Evolutionary conservation across 2,113 vertebrate genomes (phyloP), one percentile per base, ranked within the genome.

Genomic region (Tenebrosternarchus preto): DNA sequence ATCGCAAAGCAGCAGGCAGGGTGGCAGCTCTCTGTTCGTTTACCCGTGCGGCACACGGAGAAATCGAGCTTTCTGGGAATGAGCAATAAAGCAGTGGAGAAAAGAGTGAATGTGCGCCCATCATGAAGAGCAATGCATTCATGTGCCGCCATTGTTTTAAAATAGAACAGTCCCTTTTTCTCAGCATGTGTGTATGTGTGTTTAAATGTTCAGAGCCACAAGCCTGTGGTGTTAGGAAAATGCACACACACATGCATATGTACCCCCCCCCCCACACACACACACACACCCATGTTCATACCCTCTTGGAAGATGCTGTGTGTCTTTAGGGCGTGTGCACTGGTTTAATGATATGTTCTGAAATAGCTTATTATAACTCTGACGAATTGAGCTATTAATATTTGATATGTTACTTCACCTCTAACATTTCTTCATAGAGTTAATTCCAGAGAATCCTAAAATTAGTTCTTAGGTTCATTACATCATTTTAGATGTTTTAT

Each of bases 321-420:
- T 50, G 43, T 50, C 43, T 43, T 43, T 50, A 50, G 56, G 24
- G 20, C 12, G 50, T 29, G 59, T 76, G 59, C 9, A 76, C 17
- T 20, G 39, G 17, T 22, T 76, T 66, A 43, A 64, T 53, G 29
- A 64, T 63, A 17, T 11, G 50, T 57, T 61, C 29, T 16, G 63
- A 63, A 75, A 75, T 46, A 46, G 61, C 36, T 29, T 39, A 33
- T 63, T 53, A 66, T 16, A 43, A 76, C 63, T 33, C n/a, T 33
- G 20, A 66, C 53, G 24, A 50, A 50, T 50, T 76, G 27, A 11
- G 31, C n/a, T 66, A 66, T 67, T 77, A 16, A 67, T 67, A 29
- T 67, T 55, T n/a, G 43, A 50, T 46, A 6, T 63, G 8, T 76
- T 76, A 66, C 16, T 66, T 66, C 63, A 66, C 63, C 63, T 66